These are phyloP conservation scores for Paralichthys olivaceus DNA, from an alignment of 2,113 vertebrate species.

Conservation along the genomic window DNA sequence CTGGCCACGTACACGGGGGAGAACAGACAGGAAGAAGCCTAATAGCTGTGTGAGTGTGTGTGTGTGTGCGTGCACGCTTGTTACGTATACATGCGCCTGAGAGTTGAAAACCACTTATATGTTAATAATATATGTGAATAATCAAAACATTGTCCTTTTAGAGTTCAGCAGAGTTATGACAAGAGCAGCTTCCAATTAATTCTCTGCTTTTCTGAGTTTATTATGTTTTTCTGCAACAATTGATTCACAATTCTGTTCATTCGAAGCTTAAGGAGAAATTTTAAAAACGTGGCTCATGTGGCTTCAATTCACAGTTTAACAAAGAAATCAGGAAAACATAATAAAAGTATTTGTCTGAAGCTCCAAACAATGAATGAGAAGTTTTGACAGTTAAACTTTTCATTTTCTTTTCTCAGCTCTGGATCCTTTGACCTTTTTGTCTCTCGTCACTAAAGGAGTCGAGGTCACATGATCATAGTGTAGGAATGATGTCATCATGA, in stretches of 20 bases:
- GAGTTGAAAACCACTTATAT: conserved; percentile 28
- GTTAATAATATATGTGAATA: conserved; percentile 18
- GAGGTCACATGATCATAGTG: too few species aligned
- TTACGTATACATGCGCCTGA: background rate
- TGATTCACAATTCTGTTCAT: background rate
- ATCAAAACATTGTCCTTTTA: conserved; percentile 40
- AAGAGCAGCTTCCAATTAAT: background rate
- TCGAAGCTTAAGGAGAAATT: background rate
- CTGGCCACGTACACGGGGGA: conserved; percentile 29
- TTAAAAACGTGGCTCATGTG: background rate
- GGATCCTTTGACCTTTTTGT: too few species aligned
- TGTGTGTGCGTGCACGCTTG: background rate
- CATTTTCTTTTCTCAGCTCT: too few species aligned
- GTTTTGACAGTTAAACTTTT: too few species aligned
- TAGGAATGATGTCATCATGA: too few species aligned
- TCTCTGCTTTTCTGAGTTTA: background rate
- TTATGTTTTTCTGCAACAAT: background rate
- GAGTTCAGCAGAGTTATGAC: conserved; percentile 17
- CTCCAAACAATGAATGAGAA: too few species aligned
- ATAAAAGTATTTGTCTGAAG: too few species aligned
- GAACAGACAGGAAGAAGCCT: conserved; percentile 38
- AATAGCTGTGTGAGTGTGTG: conserved; percentile 12
- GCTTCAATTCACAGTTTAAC: too few species aligned
- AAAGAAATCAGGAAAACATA: too few species aligned
- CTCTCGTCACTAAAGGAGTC: too few species aligned